Percentiles rank a stretch among this genome's conserved stretches.
These are phyloP conservation scores for Conops quadrifasciatus DNA, from an alignment of 2,888 invertebrate species.

Conservation along the genomic window DNA sequence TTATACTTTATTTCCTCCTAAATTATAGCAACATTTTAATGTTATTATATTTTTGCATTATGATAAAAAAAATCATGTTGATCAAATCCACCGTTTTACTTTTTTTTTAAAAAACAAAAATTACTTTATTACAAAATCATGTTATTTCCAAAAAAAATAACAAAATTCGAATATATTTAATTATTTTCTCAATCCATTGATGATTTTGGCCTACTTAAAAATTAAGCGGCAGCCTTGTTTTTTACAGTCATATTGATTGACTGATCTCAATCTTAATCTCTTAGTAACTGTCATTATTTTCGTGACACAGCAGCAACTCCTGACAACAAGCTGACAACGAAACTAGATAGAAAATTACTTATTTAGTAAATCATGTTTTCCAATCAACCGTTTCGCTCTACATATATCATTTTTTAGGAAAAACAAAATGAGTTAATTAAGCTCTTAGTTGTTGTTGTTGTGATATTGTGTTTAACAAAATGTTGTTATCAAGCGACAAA, in stretches of 20 bases:
- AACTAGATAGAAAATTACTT: not conserved
- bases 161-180: too few relatives aligned
- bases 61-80: too few relatives aligned
- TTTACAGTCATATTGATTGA: not conserved
- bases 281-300: conserved; percentile 2
- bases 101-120: too few relatives aligned
- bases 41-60: too few relatives aligned
- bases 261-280: conserved; percentile 6
- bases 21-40: too few relatives aligned
- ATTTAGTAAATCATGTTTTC: conserved; percentile 1
- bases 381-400: not conserved
- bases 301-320: not conserved
- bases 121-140: too few relatives aligned
- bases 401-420: not conserved
- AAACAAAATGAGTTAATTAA: not conserved
- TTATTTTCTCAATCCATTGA: not conserved
- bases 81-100: too few relatives aligned
- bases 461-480: not conserved
- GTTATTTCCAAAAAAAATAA: too few relatives aligned
- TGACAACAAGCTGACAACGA: not conserved
- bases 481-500: not conserved
- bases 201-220: not conserved
- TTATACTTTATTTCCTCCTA: too few relatives aligned
- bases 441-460: too few relatives aligned
- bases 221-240: not conserved